Conservation (phyloP, 2,888 invertebrate species). For the Drosophila merina region DNA sequence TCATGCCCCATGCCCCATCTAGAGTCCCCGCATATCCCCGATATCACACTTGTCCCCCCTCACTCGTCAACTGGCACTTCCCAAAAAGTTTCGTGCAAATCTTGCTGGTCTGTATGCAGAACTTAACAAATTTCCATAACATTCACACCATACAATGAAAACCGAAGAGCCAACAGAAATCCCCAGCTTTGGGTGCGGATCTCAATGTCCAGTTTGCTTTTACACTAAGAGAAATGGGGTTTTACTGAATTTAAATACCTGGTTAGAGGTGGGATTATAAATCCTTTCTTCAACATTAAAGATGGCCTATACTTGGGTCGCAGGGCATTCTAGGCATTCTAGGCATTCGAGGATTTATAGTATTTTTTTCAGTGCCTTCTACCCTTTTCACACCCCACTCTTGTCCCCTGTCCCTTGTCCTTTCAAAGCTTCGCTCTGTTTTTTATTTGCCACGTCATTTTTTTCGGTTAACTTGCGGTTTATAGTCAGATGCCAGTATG, state of each 20-base stretch:
- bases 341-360: no score
- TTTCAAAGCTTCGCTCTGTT: conserved; percentile 65
- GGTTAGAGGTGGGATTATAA: no score
- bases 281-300: no score
- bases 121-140: conserved; percentile 79
- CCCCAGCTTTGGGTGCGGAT: conserved; percentile 40
- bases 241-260: background rate
- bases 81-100: conserved; percentile 71
- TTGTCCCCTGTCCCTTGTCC: background rate
- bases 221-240: conserved; percentile 7
- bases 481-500: conserved; percentile 45
- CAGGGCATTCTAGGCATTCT: no score
- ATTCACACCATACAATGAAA: conserved; percentile 76
- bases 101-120: conserved; percentile 72
- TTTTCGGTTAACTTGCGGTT: conserved; percentile 70
- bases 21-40: background rate
- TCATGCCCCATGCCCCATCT: background rate
- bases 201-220: conserved; percentile 44
- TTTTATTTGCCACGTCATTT: conserved; percentile 77
- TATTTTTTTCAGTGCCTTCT: conserved; percentile 4
- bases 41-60: conserved; percentile 8
- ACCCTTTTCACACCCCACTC: background rate
- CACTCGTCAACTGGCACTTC: conserved; percentile 12
- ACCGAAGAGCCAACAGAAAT: conserved; percentile 52
- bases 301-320: no score